Evolutionary conservation across 2,797 vertebrate genomes (phyloP).

Genomic region (Gallinago stenura): DNA sequence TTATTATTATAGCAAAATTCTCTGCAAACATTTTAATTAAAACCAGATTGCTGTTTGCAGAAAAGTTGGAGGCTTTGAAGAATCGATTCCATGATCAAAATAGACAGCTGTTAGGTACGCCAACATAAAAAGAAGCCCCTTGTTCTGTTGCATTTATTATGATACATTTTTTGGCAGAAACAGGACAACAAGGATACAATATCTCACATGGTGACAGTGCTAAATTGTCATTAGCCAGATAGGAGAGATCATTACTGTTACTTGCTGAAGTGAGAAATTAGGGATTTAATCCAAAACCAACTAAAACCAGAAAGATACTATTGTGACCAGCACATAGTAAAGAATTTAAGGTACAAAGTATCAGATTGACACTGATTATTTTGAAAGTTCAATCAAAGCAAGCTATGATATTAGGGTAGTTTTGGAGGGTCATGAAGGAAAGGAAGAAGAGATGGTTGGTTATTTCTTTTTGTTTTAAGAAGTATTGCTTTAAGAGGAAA

Average conservation of each 20-base stretch:
- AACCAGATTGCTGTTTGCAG: slow-evolving; percentile 23
- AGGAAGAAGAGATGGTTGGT: background rate
- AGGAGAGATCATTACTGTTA: slow-evolving; percentile 53
- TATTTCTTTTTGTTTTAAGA: background rate
- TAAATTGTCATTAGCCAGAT: slow-evolving; percentile 55
- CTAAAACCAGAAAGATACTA: background rate
- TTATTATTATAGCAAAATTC: background rate
- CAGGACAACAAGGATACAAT: slow-evolving; percentile 7
- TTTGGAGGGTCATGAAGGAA: background rate
- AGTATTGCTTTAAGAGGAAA: background rate
- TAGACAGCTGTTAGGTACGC: slow-evolving; percentile 50
- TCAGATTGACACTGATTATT: background rate
- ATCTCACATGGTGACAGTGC: slow-evolving; percentile 41
- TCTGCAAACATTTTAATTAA: slow-evolving; percentile 45
- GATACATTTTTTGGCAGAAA: slow-evolving; percentile 61
- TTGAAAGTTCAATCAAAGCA: background rate
- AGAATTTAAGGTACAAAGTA: background rate
- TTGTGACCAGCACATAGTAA: background rate
- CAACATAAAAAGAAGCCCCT: slow-evolving; percentile 49
- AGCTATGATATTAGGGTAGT: background rate
- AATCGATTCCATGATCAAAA: slow-evolving; percentile 33
- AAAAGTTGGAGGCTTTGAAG: slow-evolving; percentile 46
- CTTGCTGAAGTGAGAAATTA: slow-evolving; percentile 51
- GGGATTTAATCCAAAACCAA: slow-evolving; percentile 47
- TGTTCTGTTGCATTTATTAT: slow-evolving; percentile 37